Base-by-base conservation (phyloP, 2,113 vertebrate species). In the Tachycineta bicolor region DNA sequence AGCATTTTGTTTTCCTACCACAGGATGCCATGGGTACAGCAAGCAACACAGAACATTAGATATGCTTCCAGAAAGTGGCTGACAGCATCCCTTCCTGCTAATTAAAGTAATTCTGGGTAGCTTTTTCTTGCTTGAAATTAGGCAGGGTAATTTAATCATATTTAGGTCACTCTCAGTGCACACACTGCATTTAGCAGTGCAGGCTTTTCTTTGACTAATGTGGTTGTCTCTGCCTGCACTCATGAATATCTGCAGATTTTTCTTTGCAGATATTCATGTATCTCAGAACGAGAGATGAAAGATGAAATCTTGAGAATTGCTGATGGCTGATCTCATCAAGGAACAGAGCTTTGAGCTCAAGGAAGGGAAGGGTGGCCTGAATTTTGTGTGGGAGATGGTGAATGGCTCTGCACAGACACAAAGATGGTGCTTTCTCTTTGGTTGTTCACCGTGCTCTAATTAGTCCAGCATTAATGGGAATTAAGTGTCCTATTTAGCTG, bases 101-200 rank as follows among this genome's bases (percentile, higher is more conserved):
- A 96, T 97, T 94, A 94, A 96, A 86, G 85, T 90, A 95, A 95
- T 96, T 89, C 76, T 87, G 62, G 53, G 90, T 64, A 89, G 90
- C 37, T 92, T 94, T 95, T 88, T 67, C 92, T 92, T 81, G 52
- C 90, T 83, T 50, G 76, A 89, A 95, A 96, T 94, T 64, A 89
- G 82, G 37, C 87, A 96, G 64, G 56, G 76, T 96, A 95, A 95
- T 96, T 96, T 68, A 56, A 53, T 74, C 2, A 90, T 92, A 96
- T 97, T 97, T 96, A 97, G 96, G 93, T 96, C 93, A 90, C 62
- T 75, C 86, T 88, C 41, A 7, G 87, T 86, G 92, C 83, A 90
- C 64, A 67, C 14, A 74, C 78, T 73, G 52, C 37, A 89, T 93
- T 96, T 93, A 93, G 92, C 90, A 95, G 41, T 31, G 47, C 75